Base-by-base conservation (phyloP, 2,113 vertebrate genomes). In the Datnioides undecimradiatus region DNA sequence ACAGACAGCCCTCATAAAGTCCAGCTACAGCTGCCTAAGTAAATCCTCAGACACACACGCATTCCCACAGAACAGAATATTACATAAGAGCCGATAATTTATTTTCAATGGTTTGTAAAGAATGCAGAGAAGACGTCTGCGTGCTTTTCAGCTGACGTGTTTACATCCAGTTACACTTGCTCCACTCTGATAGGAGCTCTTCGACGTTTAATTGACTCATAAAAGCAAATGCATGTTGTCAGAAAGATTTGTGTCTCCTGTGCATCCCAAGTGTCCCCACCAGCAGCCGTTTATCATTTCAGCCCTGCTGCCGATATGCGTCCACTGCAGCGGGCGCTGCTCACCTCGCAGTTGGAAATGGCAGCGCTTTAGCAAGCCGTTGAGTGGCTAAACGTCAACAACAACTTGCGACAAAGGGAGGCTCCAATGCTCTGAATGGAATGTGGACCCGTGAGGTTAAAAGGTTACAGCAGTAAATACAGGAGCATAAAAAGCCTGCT, bases 401-500 rank as follows among this genome's bases (percentile, higher is more conserved):
- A 43, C 57, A 82, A 80, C 27, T 57, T 1, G 9, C 23, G 38
- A 8, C 46, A 51, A 0, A 33, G 45, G 67, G 19, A 41, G n/a
- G 10, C 58, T 73, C 7, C 41, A 0, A 34, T 52, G 69, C 60
- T 36, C 17, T 31, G 16, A 80, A 51, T 51, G 69, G 41, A 25
- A 63, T 31, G 59, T 4, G 69, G 52, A 67, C n/a, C 16, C 14
- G 27, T 29, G 43, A 71, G 79, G 70, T 85, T 7, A 79, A 63
- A 82, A 72, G 82, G 82, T 76, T 16, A 67, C n/a, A 48, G 27
- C 65, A 23, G 36, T 73, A 73, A 79, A 78, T 62, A 48, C 29
- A 41, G 27, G 23, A 43, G 13, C 62, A 72, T 68, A 55, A 76
- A 86, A 33, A 34, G 16, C 40, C n/a, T 33, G 60, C 31, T 25